Evolutionary conservation across 2,888 invertebrate genomes (phyloP).

Genomic region (Spilarctia lutea): DNA sequence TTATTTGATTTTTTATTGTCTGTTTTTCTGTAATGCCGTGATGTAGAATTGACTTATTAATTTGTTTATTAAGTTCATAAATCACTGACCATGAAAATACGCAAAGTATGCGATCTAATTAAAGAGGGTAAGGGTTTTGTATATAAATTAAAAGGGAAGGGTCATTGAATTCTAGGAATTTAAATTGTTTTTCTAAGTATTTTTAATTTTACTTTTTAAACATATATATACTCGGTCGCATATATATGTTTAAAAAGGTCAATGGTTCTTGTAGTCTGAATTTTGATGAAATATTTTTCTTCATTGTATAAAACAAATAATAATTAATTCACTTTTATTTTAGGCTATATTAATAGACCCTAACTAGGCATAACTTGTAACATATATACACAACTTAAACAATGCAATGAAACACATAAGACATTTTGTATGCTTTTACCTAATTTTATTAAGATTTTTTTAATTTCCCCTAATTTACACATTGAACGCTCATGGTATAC

Average conservation of each 20-base stretch:
- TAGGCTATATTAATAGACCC: not conserved
- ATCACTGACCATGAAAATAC: not conserved
- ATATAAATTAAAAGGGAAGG: not conserved
- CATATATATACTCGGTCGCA: not conserved
- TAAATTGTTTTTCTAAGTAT: constrained; percentile 14
- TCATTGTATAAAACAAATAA: not conserved
- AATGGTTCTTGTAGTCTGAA: not conserved
- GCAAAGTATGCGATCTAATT: constrained; percentile 10
- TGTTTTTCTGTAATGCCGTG: too few species aligned
- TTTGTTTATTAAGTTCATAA: not conserved
- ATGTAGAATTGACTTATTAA: not conserved
- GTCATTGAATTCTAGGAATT: constrained; percentile 12
- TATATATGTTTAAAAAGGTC: not conserved
- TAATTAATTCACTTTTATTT: not conserved
- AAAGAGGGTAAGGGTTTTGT: constrained; percentile 1
- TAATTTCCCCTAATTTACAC: too few species aligned
- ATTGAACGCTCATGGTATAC: too few species aligned
- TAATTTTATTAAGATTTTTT: too few species aligned
- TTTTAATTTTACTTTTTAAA: not conserved
- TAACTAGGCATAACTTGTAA: not conserved
- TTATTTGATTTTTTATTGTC: too few species aligned
- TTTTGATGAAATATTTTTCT: not conserved
- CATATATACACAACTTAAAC: too few species aligned
- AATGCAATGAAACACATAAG: too few species aligned
- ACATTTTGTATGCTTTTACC: too few species aligned